Base-by-base conservation (phyloP, 2,888 invertebrate species). In the Steinernema scapterisci region DNA sequence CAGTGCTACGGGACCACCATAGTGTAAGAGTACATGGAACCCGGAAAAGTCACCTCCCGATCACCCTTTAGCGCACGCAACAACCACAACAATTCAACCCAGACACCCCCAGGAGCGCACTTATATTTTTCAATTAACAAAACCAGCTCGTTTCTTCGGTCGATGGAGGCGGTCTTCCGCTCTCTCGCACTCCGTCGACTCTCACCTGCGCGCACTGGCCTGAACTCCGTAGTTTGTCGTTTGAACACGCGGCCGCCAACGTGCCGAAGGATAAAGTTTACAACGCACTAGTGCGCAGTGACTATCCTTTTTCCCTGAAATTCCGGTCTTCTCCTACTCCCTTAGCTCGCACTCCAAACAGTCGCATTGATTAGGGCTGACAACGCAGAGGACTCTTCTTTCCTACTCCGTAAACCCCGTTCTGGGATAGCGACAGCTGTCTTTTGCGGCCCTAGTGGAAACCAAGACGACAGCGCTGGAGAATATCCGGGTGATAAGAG, bases 361-460 rank as follows among this genome's bases (percentile, higher is more conserved):
- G 38, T 63, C 63, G 9, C 27, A 63, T 63, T 31, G 63, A 63
- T 63, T 31, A 31, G 25, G 11, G 19, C 6, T 38, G 63, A 63
- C 25, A 27, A 31, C 38, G 63, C 1, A 9, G 31, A 2, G 23
- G 45, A 44, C 7, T 44, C 45, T 44, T 16, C 9, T 44, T n/a
- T n/a, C n/a, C n/a, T n/a, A n/a, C n/a, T n/a, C n/a, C n/a, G n/a
- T n/a, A n/a, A n/a, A n/a, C n/a, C n/a, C 45, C 9, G 3, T 63
- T 63, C 63, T 63, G 63, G 27, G 31, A 63, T 31, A 11, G 63
- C 16, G 63, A 63, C 63, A 63, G 63, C 63, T 63, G 63, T 21
- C 54, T 38, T 38, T 38, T 38, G 3, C 9, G 38, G 38, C 38
- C 38, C 38, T 38, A 38, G n/a, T n/a, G n/a, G n/a, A n/a, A n/a